Evolutionary conservation across 2,113 vertebrate species (phyloP).

Genomic region (Loxodonta africana): DNA sequence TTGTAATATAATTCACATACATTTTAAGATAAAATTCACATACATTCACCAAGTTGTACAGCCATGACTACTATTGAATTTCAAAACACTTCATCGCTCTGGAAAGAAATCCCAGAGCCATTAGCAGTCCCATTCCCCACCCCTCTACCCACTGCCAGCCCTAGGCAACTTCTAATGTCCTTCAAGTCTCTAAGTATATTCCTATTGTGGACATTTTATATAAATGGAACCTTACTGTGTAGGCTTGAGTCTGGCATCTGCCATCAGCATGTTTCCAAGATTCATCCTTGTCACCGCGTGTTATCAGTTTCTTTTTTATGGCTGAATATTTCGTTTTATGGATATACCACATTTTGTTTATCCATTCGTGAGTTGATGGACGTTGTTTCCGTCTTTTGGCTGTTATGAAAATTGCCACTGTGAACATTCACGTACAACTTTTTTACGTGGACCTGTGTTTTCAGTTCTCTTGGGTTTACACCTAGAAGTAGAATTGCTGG

Average conservation of each 20-base stretch:
- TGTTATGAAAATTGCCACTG: not conserved
- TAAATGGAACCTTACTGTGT: not conserved
- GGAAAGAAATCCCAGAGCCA: not conserved
- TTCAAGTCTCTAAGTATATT: not conserved
- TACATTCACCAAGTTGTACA: not conserved
- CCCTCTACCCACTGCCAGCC: not conserved
- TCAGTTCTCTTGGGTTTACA: not conserved
- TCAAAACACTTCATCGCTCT: not conserved
- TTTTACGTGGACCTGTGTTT: not conserved
- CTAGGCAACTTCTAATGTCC: not conserved
- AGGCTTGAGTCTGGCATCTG: not conserved
- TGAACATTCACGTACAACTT: not conserved
- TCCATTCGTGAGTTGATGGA: not conserved
- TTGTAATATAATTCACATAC: not conserved
- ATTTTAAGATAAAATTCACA: not conserved
- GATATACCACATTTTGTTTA: not conserved
- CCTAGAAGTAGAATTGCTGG: not conserved
- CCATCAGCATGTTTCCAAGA: slow-evolving; percentile 23
- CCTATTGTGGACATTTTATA: not conserved
- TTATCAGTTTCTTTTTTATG: not conserved
- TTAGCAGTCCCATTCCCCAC: not conserved
- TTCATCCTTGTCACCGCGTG: not conserved
- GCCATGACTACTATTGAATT: not conserved
- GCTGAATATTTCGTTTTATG: not conserved
- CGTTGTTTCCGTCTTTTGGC: slow-evolving; percentile 6